Evolutionary conservation across 2,797 vertebrate species (phyloP).

Genomic region (Anguilla obscura): DNA sequence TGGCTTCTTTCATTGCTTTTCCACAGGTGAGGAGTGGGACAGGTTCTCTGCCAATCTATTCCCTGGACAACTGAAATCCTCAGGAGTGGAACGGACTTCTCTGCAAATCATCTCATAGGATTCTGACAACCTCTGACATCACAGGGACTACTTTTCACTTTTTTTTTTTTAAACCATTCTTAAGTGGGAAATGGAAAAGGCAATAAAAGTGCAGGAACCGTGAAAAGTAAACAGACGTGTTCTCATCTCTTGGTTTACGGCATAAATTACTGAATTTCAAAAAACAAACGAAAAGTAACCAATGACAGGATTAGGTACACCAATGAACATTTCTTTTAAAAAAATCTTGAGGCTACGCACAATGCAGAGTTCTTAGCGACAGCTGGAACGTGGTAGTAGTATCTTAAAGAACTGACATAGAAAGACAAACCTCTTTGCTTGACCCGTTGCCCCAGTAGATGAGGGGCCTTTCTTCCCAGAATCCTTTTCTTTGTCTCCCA

Average conservation of each 20-base stretch:
- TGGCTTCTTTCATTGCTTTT: slow-evolving; percentile 94
- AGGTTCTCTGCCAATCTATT: slow-evolving; percentile 96
- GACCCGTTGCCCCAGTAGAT: slow-evolving; percentile 97
- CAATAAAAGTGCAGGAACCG: slow-evolving; percentile 84
- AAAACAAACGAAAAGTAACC: slow-evolving; percentile 70
- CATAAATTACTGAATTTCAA: slow-evolving; percentile 85
- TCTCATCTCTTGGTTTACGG: slow-evolving; percentile 72
- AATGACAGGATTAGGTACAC: slow-evolving; percentile 93
- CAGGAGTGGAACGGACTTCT: slow-evolving; percentile 94
- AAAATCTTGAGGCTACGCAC: slow-evolving; percentile 97
- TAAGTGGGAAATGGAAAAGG: slow-evolving; percentile 77
- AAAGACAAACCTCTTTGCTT: slow-evolving; percentile 99
- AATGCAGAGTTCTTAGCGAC: slow-evolving; percentile 97
- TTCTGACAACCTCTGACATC: slow-evolving; percentile 89
- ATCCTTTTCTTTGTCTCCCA: slow-evolving; percentile 99
- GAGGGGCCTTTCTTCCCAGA: slow-evolving; percentile 99
- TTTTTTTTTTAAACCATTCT: slow-evolving; percentile 68
- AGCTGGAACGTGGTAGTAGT: slow-evolving; percentile 94
- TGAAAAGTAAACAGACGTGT: slow-evolving; percentile 80
- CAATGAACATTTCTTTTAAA: slow-evolving; percentile 77
- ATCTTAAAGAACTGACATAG: slow-evolving; percentile 99
- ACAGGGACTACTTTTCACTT: slow-evolving; percentile 75
- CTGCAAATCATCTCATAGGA: slow-evolving; percentile 86
- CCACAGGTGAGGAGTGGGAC: slow-evolving; percentile 91
- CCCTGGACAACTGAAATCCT: slow-evolving; percentile 98